phyloP scores from a whole-genome alignment of 2,888 invertebrate species.

The Monoplex corrugatus region DNA sequence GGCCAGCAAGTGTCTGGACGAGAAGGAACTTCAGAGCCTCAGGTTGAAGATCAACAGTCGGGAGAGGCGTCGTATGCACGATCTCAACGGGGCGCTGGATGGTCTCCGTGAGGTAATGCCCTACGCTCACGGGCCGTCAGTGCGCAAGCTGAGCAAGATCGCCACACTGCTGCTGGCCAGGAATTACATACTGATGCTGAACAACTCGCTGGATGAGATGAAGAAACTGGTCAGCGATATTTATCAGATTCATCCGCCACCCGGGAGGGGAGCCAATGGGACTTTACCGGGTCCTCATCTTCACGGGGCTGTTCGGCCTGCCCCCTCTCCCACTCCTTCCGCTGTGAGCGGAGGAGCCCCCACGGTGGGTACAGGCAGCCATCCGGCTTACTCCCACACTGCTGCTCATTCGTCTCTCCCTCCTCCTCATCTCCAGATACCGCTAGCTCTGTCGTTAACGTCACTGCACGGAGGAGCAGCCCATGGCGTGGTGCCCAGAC shows the following conservation, averaged over 20 bases:
- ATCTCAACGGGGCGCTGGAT: slow-evolving; percentile 82
- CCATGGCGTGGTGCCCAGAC: not conserved
- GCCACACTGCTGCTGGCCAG: slow-evolving; percentile 80
- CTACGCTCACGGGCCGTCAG: slow-evolving; percentile 80
- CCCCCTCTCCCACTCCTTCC: not conserved
- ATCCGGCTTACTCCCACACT: slow-evolving; percentile 26
- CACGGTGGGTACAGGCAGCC: not conserved
- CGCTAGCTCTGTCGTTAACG: slow-evolving; percentile 25
- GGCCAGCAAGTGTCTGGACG: slow-evolving; percentile 62
- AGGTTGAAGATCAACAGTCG: slow-evolving; percentile 82
- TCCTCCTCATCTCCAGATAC: slow-evolving; percentile 27
- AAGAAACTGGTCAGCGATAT: slow-evolving; percentile 80
- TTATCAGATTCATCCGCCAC: slow-evolving; percentile 67
- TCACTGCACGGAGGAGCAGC: not conserved
- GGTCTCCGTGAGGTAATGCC: slow-evolving; percentile 81
- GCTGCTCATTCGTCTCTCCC: slow-evolving; percentile 6
- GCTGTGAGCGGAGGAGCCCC: slow-evolving; percentile 17
- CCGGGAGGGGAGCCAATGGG: slow-evolving; percentile 27
- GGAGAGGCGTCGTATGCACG: slow-evolving; percentile 83
- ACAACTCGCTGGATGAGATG: slow-evolving; percentile 80
- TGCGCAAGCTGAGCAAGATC: slow-evolving; percentile 80
- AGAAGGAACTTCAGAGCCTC: slow-evolving; percentile 76
- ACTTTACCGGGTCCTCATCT: slow-evolving; percentile 1
- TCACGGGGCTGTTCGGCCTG: not conserved
- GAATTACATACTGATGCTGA: slow-evolving; percentile 81